These are phyloP conservation scores for Erethizon dorsatum DNA, from an alignment of 2,797 vertebrate genomes.

Conservation along the genomic window DNA sequence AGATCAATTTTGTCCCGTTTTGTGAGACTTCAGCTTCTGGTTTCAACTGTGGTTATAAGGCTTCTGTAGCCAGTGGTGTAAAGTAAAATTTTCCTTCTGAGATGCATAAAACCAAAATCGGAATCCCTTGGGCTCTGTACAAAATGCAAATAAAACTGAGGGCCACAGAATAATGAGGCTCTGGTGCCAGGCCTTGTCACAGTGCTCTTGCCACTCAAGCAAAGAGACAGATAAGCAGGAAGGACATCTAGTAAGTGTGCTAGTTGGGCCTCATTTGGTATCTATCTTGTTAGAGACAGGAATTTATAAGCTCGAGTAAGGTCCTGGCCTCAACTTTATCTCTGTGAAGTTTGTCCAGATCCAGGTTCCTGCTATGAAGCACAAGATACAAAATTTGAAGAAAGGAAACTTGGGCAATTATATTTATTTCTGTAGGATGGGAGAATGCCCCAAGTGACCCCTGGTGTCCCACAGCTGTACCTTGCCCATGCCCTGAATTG, in stretches of 20 bases:
- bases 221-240: neutral
- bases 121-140: neutral
- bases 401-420: neutral
- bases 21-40: neutral
- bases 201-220: neutral
- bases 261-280: neutral
- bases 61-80: neutral
- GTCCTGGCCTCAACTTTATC: neutral
- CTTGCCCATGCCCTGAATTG: neutral
- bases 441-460: neutral
- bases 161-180: neutral
- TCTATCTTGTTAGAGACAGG: accelerated
- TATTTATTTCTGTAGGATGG: neutral
- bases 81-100: neutral
- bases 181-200: neutral
- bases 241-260: neutral
- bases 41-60: neutral
- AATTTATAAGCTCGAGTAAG: neutral
- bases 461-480: neutral
- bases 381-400: neutral
- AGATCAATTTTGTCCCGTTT: neutral
- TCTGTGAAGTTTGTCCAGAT: neutral
- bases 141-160: slow-evolving; percentile 15
- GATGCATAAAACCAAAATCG: neutral
- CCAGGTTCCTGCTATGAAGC: neutral